These are phyloP conservation scores for Harpalus rufipes DNA, from an alignment of 2,888 invertebrate genomes.

Conservation along the genomic window DNA sequence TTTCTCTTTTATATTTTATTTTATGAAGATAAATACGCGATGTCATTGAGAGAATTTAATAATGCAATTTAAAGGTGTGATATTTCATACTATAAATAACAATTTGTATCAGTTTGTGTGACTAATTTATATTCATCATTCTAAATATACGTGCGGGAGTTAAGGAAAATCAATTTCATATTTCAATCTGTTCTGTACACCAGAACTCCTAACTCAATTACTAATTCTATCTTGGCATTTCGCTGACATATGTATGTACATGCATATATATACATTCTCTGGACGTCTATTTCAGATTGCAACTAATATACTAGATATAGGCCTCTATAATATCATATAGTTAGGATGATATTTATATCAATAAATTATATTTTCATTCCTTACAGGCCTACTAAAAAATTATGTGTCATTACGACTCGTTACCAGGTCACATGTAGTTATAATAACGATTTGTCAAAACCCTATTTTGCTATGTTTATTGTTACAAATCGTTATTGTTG, in stretches of 20 bases:
- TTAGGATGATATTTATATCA: not conserved
- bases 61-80: not conserved
- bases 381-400: no score
- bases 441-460: no score
- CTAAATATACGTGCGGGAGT: not conserved
- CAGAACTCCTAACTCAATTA: slow-evolving; percentile 18
- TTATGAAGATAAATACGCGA: not conserved
- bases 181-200: slow-evolving; percentile 27
- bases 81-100: slow-evolving; percentile 4
- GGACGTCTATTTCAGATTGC: not conserved
- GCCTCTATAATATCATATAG: not conserved
- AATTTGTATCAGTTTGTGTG: not conserved
- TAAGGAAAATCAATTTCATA: slow-evolving; percentile 1
- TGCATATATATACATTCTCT: not conserved
- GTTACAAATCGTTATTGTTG: no score
- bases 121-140: slow-evolving; percentile 4
- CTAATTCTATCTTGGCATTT: slow-evolving; percentile 38
- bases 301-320: not conserved
- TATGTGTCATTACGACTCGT: no score
- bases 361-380: not conserved
- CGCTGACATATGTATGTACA: not conserved
- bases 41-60: not conserved
- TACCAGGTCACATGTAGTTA: no score
- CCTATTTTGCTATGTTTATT: no score
- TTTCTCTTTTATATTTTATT: not conserved